Percentiles rank a stretch among this genome's conserved stretches.
phyloP scores from a whole-genome alignment of 2,113 vertebrate species.

The Paramormyrops kingsleyae region DNA sequence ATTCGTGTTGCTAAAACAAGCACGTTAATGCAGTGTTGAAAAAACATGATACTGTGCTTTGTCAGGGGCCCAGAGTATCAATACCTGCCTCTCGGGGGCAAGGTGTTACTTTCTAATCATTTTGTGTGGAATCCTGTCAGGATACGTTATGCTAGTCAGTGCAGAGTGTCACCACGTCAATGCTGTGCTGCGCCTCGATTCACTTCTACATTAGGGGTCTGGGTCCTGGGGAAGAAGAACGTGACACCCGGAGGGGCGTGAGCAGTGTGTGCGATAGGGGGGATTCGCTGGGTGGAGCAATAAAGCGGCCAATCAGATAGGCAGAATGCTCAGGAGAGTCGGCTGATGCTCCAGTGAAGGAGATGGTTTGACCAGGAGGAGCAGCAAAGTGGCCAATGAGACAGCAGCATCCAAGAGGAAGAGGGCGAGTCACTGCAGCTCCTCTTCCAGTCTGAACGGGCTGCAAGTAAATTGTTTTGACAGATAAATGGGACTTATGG shows the following conservation, averaged over 20 bases:
- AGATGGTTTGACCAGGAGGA: not conserved
- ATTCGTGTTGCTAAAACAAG: slow-evolving; percentile 47
- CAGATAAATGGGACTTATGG: not conserved
- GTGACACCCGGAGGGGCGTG: not conserved
- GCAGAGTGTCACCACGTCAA: not conserved
- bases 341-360: not conserved
- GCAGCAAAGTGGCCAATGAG: not conserved
- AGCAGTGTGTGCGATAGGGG: not conserved
- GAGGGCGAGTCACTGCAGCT: not conserved
- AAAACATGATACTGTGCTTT: slow-evolving; percentile 15
- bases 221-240: not conserved
- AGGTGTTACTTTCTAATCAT: not conserved
- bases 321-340: not conserved
- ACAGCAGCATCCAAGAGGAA: not conserved
- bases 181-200: not conserved
- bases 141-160: not conserved
- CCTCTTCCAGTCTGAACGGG: not conserved
- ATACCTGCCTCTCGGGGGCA: not conserved
- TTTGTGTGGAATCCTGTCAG: not conserved
- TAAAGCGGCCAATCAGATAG: not conserved
- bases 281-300: not conserved
- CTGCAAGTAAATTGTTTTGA: not conserved
- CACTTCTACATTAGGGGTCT: not conserved
- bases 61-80: not conserved
- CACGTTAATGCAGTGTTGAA: slow-evolving; percentile 32